Evolutionary conservation across 92 coral and sea anemone genomes (phyloP), one percentile per base, ranked within the genome.

Genomic region (Palythoa grandiflora): DNA sequence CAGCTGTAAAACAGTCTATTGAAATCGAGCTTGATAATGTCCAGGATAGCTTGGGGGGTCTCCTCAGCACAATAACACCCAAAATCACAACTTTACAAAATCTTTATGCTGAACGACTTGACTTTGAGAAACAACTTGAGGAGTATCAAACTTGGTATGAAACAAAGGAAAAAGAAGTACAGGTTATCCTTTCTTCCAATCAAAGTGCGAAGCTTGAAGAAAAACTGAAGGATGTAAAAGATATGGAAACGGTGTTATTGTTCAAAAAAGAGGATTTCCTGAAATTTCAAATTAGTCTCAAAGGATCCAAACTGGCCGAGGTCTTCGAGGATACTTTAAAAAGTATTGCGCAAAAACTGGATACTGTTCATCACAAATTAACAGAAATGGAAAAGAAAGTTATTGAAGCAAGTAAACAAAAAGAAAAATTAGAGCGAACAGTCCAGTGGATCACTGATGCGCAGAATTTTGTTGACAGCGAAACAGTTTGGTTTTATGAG

Each of bases 1-100:
- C 87, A 35, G 76, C 75, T 0, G 57, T 91, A 11, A 87, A 86
- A 39, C 89, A 89, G 6, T 89, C 98, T n/a, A 88, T 94, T 15
- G 77, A 83, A 12, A 80, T 72, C 21, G 98, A 93, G 36, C 90
- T 94, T 1, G 89, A 93, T 44, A 91, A 89, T 19, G 84, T 91
- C 9, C 77, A 83, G 3, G 90, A 72, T 71, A 89, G 89, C 74
- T 65, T 94, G 68, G 68, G 19, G 16, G 85, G 90, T 8, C 85
- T 94, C 73, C 89, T 66, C n/a, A 78, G 73, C 15, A 89, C 89
- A 35, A 68, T 92, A 14, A 59, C 87, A 38, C 83, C 86, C 3
- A 90, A 87, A 83, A 70, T 85, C 19, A 59, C 28, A 17, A 83
- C 90, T 39, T 47, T 91, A 70, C 89, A 91, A 77, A 71, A 78